These are phyloP conservation scores for Nyctereutes procyonoides DNA, from an alignment of 2,113 vertebrate species.

Conservation along the genomic window DNA sequence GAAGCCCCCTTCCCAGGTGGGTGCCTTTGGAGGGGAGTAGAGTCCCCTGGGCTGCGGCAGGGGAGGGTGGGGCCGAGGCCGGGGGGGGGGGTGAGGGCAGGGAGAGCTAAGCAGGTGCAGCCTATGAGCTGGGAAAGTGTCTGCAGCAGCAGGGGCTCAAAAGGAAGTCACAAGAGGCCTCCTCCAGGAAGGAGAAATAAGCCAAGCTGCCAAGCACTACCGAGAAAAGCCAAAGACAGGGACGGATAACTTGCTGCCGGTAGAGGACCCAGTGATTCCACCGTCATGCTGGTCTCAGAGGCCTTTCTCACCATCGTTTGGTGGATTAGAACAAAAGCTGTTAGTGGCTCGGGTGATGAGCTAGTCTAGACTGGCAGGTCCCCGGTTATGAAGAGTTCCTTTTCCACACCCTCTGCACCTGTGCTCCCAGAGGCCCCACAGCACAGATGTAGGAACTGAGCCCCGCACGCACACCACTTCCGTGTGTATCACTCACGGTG, in stretches of 20 bases:
- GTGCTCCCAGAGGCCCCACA: rapidly evolving
- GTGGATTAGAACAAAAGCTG: neutral
- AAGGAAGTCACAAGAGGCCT: neutral
- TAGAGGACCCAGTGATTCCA: too few species aligned
- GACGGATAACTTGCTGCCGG: neutral
- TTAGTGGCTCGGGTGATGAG: neutral
- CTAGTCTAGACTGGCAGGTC: neutral
- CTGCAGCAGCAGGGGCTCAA: too few species aligned
- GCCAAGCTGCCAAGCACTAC: neutral
- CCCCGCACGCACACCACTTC: rapidly evolving
- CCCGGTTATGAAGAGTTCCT: too few species aligned
- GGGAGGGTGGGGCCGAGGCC: too few species aligned
- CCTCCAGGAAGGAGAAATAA: neutral
- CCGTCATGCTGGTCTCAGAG: neutral
- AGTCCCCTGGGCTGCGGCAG: neutral
- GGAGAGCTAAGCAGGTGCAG: neutral
- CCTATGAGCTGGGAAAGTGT: neutral
- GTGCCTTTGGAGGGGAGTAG: neutral
- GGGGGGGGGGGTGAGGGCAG: rapidly evolving
- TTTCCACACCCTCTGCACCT: too few species aligned
- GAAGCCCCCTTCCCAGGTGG: too few species aligned
- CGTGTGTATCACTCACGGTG: rapidly evolving
- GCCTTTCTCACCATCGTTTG: neutral
- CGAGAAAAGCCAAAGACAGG: neutral
- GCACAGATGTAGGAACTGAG: neutral